A percentile compares a stretch with the other conserved stretches of the same genome.
Evolutionary conservation across 2,113 vertebrate species (phyloP).

Genomic region (Promerops cafer): DNA sequence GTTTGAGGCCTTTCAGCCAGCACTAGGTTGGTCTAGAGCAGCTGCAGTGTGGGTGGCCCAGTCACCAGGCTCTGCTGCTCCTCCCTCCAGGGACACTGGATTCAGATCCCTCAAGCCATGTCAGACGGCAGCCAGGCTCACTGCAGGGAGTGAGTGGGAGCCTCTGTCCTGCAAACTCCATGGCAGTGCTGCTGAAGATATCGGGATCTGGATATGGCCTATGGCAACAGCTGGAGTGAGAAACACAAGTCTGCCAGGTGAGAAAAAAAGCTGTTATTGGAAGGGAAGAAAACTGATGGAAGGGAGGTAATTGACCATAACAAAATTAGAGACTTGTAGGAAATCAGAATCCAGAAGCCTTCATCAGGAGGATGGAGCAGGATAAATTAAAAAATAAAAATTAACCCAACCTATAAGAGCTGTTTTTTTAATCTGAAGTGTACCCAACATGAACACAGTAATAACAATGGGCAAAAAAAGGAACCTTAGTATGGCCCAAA

Average conservation of each 20-base stretch:
- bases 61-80: background rate
- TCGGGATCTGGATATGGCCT: background rate
- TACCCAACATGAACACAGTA: background rate
- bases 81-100: background rate
- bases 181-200: background rate
- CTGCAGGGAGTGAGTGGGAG: background rate
- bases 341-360: background rate
- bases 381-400: background rate
- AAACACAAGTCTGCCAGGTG: background rate
- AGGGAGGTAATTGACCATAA: background rate
- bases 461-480: background rate
- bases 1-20: background rate
- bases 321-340: background rate
- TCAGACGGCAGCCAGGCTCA: background rate
- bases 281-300: background rate
- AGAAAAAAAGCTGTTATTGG: background rate
- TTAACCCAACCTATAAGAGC: background rate
- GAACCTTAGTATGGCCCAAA: background rate
- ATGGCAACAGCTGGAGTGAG: background rate
- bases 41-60: background rate
- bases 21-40: accelerated
- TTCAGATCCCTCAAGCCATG: accelerated
- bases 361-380: background rate
- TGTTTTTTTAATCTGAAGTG: background rate
- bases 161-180: background rate